These are phyloP conservation scores for Anastatus disparis DNA, from an alignment of 1,140 invertebrate species.

Conservation along the genomic window DNA sequence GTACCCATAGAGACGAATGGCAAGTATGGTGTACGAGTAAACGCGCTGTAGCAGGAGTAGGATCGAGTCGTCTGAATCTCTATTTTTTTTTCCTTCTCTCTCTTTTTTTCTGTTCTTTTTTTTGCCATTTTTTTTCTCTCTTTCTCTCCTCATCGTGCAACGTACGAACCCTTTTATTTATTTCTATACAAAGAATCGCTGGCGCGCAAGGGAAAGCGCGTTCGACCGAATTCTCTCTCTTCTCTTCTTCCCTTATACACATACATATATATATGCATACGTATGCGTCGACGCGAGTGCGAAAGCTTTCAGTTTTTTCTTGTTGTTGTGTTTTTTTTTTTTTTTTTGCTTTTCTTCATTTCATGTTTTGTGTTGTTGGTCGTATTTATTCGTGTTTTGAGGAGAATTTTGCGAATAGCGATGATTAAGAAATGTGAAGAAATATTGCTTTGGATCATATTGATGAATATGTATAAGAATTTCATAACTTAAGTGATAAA, in stretches of 20 bases:
- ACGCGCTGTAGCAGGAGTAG: not conserved
- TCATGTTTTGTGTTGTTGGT: too few relatives aligned
- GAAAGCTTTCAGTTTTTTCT: too few relatives aligned
- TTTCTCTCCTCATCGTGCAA: constrained; percentile 33
- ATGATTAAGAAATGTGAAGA: too few relatives aligned
- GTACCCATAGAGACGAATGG: constrained; percentile 51
- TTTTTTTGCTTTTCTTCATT: too few relatives aligned
- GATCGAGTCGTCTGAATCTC: not conserved
- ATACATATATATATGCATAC: too few relatives aligned
- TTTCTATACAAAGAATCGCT: constrained; percentile 48
- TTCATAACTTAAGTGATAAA: too few relatives aligned
- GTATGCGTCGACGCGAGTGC: too few relatives aligned
- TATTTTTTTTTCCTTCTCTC: not conserved
- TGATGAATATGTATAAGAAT: too few relatives aligned
- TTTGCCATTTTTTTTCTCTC: constrained; percentile 26
- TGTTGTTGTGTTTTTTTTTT: too few relatives aligned
- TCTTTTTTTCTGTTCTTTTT: constrained; percentile 29
- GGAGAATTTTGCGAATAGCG: too few relatives aligned
- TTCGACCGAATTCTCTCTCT: not conserved
- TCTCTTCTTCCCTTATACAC: not conserved
- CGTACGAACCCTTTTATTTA: constrained; percentile 44
- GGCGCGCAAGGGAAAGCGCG: not conserved
- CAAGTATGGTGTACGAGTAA: constrained; percentile 20
- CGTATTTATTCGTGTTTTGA: too few relatives aligned
- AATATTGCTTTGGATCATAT: too few relatives aligned